A percentile compares a stretch with the other conserved stretches of the same genome.
phyloP scores from a whole-genome alignment of 2,797 vertebrate species.

The Hoplostethus mediterraneus region DNA sequence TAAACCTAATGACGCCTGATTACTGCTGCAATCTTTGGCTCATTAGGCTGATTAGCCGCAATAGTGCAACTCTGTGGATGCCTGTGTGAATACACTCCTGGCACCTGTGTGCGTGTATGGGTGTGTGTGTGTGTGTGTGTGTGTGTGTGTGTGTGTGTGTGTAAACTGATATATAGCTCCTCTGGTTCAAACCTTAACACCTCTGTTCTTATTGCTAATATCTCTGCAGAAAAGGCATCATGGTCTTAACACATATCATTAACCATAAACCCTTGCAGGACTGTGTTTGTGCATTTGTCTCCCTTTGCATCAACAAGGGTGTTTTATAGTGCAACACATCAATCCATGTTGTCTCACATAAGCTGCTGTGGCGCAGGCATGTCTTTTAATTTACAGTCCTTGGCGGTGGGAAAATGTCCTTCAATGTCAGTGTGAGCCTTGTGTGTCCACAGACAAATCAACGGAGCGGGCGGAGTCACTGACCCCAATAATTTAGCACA shows the following conservation, averaged over 20 bases:
- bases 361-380: conserved; percentile 55
- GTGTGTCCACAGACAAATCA: conserved; percentile 88
- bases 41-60: conserved; percentile 90
- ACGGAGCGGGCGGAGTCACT: conserved; percentile 84
- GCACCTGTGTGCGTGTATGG: conserved; percentile 49
- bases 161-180: conserved; percentile 62
- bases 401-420: conserved; percentile 84
- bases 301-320: conserved; percentile 66
- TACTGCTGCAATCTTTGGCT: conserved; percentile 90
- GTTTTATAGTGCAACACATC: conserved; percentile 64
- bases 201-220: conserved; percentile 51
- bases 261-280: conserved; percentile 41
- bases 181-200: conserved; percentile 44
- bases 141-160: conserved; percentile 13
- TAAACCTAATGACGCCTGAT: conserved; percentile 91
- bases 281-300: conserved; percentile 53
- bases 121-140: conserved; percentile 41
- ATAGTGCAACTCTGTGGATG: conserved; percentile 80
- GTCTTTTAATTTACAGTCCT: conserved; percentile 83
- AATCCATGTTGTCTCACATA: conserved; percentile 58
- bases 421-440: conserved; percentile 84
- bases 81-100: conserved; percentile 79
- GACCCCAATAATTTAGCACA: conserved; percentile 89
- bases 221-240: conserved; percentile 22
- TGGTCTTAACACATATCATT: conserved; percentile 31